Percentiles rank a stretch among this genome's conserved stretches.
These are phyloP conservation scores for Galleria mellonella DNA, from an alignment of 1,140 invertebrate species.

Conservation along the genomic window DNA sequence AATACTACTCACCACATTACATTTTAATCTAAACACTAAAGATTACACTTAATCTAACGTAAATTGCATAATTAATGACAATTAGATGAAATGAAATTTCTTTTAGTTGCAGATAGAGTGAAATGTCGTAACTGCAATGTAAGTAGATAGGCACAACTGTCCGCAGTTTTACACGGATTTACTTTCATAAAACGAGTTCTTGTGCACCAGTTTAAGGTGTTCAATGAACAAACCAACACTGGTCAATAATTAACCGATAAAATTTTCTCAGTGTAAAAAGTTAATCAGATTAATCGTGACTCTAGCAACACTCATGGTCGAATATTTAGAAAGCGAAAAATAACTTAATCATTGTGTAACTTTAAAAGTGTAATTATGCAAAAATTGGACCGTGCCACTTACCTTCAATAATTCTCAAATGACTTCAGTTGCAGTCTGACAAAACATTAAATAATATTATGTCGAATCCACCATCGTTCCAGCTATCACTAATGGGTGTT, in stretches of 20 bases:
- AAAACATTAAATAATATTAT: slow-evolving; percentile 49
- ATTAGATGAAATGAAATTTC: slow-evolving; percentile 3
- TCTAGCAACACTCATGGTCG: slow-evolving; percentile 62
- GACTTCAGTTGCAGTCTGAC: slow-evolving; percentile 1
- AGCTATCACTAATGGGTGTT: slow-evolving; percentile 32
- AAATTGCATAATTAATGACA: not conserved
- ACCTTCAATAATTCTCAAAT: slow-evolving; percentile 7
- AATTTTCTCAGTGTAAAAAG: slow-evolving; percentile 36
- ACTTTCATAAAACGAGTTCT: slow-evolving; percentile 35
- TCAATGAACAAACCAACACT: not conserved
- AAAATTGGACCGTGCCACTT: not conserved
- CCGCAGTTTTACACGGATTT: slow-evolving; percentile 8
- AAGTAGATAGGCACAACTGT: not conserved
- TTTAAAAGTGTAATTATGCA: slow-evolving; percentile 4
- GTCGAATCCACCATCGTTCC: slow-evolving; percentile 65
- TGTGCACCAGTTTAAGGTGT: slow-evolving; percentile 4
- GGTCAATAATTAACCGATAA: slow-evolving; percentile 13
- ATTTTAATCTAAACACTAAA: too few relatives aligned
- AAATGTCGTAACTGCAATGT: slow-evolving; percentile 22
- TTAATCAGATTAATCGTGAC: slow-evolving; percentile 49
- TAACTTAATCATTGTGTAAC: slow-evolving; percentile 52
- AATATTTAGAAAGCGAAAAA: slow-evolving; percentile 64
- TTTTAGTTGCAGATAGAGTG: slow-evolving; percentile 11
- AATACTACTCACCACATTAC: too few relatives aligned
- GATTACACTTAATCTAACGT: not conserved